phyloP scores from a whole-genome alignment of 1,140 invertebrate species.

The Bombus picipes region DNA sequence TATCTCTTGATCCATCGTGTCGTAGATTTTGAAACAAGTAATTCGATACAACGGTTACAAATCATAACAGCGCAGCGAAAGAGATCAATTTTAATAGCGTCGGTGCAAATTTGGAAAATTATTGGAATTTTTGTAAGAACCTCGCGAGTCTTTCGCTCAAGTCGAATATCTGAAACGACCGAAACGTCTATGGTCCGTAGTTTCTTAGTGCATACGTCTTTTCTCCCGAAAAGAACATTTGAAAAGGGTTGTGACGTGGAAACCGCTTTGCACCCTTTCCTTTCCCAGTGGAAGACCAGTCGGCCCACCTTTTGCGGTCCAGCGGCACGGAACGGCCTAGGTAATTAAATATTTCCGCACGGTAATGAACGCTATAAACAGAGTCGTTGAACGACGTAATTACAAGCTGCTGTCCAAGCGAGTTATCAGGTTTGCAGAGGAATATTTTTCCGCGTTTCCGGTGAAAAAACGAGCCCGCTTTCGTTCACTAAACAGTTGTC shows the following conservation, averaged over 20 bases:
- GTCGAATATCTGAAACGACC: background rate
- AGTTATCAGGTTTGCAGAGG: constrained; percentile 7
- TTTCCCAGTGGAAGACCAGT: background rate
- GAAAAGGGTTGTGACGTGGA: background rate
- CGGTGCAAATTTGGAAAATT: too few relatives aligned
- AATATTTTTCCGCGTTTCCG: background rate
- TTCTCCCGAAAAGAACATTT: background rate
- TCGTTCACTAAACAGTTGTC: constrained; percentile 12
- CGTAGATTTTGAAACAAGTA: too few relatives aligned
- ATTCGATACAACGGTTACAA: too few relatives aligned
- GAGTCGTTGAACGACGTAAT: constrained; percentile 54
- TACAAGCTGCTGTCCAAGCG: constrained; percentile 40
- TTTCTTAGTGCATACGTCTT: background rate
- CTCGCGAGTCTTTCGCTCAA: constrained; percentile 16
- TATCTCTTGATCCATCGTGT: too few relatives aligned
- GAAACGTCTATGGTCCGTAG: background rate
- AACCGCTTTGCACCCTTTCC: background rate
- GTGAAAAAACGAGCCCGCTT: background rate
- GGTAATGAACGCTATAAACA: constrained; percentile 60
- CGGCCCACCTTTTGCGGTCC: background rate
- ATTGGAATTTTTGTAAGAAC: background rate
- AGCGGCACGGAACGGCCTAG: constrained; percentile 28
- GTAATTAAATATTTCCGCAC: constrained; percentile 72
- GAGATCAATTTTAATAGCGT: background rate
- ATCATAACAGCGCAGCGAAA: too few relatives aligned